Evolutionary conservation across 2,113 vertebrate species (phyloP).

Genomic region (Acrocephalus arundinaceus): DNA sequence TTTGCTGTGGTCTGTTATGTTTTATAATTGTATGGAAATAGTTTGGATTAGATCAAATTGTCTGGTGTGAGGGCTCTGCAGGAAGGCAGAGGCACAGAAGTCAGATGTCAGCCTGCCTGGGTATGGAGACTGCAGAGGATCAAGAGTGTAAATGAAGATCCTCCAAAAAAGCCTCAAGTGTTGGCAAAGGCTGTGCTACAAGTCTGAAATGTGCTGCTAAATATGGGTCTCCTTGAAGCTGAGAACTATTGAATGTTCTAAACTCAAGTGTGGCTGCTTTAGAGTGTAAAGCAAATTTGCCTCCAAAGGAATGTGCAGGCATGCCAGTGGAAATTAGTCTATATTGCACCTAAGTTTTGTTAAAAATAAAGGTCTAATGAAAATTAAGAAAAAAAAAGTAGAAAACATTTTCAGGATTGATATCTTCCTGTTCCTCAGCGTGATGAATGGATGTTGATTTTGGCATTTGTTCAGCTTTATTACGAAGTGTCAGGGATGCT

Average conservation of each 20-base stretch:
- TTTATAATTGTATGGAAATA: slow-evolving; percentile 72
- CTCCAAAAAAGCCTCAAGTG: background rate
- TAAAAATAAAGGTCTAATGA: background rate
- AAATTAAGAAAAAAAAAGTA: background rate
- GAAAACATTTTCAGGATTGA: background rate
- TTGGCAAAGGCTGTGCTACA: background rate
- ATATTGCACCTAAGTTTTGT: background rate
- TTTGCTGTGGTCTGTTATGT: slow-evolving; percentile 66
- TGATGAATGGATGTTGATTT: background rate
- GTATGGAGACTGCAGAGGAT: background rate
- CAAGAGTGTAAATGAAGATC: background rate
- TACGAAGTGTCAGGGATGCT: background rate
- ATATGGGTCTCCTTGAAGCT: background rate
- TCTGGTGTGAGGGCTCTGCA: slow-evolving; percentile 60
- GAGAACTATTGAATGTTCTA: background rate
- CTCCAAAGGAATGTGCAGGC: background rate
- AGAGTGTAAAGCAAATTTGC: background rate
- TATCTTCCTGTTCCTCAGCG: background rate
- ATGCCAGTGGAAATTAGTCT: background rate
- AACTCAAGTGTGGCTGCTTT: background rate
- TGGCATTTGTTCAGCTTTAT: background rate
- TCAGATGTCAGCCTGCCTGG: background rate
- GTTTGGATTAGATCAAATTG: slow-evolving; percentile 68
- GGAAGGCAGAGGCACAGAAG: slow-evolving; percentile 55
- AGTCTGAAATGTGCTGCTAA: background rate